Conservation (phyloP, 1,140 invertebrate species). For the Drosophila rufa region DNA sequence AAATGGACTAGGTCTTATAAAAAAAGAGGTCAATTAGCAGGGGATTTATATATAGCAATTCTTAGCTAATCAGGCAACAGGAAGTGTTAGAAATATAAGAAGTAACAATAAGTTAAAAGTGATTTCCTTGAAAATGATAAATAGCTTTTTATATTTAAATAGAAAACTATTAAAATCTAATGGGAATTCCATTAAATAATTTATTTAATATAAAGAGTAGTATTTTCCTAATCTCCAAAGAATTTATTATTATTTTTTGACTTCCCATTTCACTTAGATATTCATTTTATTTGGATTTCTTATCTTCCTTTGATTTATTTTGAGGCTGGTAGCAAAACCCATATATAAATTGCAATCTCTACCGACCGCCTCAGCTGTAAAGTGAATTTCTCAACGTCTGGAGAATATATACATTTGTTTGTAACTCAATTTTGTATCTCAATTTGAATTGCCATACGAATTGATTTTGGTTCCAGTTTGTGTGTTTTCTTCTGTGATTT, state of each 20-base stretch:
- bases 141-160: too few species aligned
- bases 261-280: not conserved
- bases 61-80: slow-evolving; percentile 46
- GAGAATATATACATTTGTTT: slow-evolving; percentile 11
- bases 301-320: slow-evolving; percentile 2
- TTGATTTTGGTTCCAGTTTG: slow-evolving; percentile 65
- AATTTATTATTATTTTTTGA: not conserved
- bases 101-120: not conserved
- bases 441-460: slow-evolving; percentile 67
- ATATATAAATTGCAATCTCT: not conserved
- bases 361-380: slow-evolving; percentile 1
- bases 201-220: too few species aligned
- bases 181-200: not conserved
- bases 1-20: slow-evolving; percentile 3
- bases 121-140: not conserved
- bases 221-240: not conserved
- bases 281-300: not conserved
- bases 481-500: slow-evolving; percentile 32
- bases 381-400: slow-evolving; percentile 40
- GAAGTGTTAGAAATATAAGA: slow-evolving; percentile 4
- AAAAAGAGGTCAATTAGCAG: slow-evolving; percentile 58
- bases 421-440: slow-evolving; percentile 59
- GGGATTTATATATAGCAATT: slow-evolving; percentile 20
- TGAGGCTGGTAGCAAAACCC: not conserved
- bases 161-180: too few species aligned